phyloP scores from a whole-genome alignment of 2,797 vertebrate species.

The Coccyzus lansbergi region DNA sequence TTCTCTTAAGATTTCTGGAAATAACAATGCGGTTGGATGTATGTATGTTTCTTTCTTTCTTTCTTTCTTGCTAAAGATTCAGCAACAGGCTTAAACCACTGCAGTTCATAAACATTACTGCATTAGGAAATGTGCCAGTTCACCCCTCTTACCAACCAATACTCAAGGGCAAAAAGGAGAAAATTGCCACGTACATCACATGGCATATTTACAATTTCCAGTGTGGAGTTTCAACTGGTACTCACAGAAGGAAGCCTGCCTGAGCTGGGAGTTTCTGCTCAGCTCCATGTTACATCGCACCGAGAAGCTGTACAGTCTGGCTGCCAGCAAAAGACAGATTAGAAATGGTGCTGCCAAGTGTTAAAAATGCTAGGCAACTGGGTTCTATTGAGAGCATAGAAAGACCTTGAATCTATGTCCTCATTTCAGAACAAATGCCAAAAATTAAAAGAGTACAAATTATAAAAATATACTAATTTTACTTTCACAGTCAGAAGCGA shows the following conservation, averaged over 20 bases:
- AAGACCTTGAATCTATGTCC: conserved; percentile 10
- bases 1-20: not conserved
- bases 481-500: not conserved
- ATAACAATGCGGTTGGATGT: not conserved
- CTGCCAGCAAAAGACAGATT: conserved; percentile 45
- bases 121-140: not conserved
- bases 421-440: not conserved
- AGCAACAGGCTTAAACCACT: not conserved
- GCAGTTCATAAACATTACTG: not conserved
- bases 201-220: not conserved
- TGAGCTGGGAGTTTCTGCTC: conserved; percentile 31
- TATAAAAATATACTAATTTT: not conserved
- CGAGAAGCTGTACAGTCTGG: not conserved
- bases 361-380: conserved; percentile 59
- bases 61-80: not conserved
- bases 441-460: not conserved
- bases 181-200: not conserved
- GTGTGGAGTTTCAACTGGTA: not conserved
- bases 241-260: not conserved
- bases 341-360: conserved; percentile 52
- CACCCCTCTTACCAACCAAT: not conserved
- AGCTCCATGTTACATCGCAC: not conserved
- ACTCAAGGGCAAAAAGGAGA: not conserved
- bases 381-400: not conserved
- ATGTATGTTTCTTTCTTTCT: too few relatives aligned